Conservation (phyloP, 2,888 invertebrate genomes). For the Steromphala cineraria region DNA sequence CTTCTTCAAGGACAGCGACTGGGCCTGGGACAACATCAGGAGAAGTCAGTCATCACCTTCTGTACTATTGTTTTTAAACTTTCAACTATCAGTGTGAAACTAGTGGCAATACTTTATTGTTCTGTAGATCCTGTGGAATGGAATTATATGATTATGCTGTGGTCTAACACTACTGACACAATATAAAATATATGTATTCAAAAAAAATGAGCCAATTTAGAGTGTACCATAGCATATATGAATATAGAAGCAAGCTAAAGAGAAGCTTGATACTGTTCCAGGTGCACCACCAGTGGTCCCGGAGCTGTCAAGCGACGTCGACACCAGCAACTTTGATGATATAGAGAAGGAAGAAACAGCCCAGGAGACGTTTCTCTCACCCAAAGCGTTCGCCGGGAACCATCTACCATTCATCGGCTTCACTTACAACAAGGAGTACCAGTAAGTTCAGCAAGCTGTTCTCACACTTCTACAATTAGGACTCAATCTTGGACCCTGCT, state of each 20-base stretch:
- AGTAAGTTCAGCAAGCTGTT: slow-evolving; percentile 74
- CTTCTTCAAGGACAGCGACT: slow-evolving; percentile 97
- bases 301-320: slow-evolving; percentile 95
- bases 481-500: neutral
- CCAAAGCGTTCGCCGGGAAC: slow-evolving; percentile 98
- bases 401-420: slow-evolving; percentile 99
- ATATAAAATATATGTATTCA: too few species aligned
- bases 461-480: too few species aligned
- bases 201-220: too few species aligned
- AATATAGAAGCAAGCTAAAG: too few species aligned
- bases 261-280: slow-evolving; percentile 31
- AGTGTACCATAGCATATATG: too few species aligned
- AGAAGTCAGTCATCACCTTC: slow-evolving; percentile 80
- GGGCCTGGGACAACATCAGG: slow-evolving; percentile 97
- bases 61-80: too few species aligned
- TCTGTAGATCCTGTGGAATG: too few species aligned
- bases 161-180: too few species aligned
- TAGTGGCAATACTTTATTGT: too few species aligned
- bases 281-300: slow-evolving; percentile 95
- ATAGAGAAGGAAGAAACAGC: slow-evolving; percentile 92
- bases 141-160: too few species aligned
- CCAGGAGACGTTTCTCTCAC: slow-evolving; percentile 95
- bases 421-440: slow-evolving; percentile 90
- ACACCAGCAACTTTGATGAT: slow-evolving; percentile 98
- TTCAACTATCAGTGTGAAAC: too few species aligned